These are phyloP conservation scores for Fragum fragum DNA, from an alignment of 2,888 invertebrate species.

Conservation along the genomic window DNA sequence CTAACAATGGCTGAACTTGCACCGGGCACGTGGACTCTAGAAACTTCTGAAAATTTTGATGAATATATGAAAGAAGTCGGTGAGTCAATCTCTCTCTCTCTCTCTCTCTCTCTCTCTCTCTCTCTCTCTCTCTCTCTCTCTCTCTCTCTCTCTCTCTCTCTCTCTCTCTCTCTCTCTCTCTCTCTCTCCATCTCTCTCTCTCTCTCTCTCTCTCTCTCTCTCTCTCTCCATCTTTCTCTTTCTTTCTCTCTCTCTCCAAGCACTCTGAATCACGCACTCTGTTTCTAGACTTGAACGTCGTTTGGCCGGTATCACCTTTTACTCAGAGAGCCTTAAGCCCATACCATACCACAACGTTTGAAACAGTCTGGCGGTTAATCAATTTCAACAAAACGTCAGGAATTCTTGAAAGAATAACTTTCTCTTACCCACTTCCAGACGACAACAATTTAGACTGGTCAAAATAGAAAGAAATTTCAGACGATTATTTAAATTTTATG, in stretches of 20 bases:
- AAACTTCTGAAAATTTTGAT: constrained; percentile 58
- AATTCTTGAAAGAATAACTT: too few relatives aligned
- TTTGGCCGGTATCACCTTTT: too few relatives aligned
- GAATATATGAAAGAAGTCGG: constrained; percentile 66
- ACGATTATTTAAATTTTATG: too few relatives aligned
- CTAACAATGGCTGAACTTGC: constrained; percentile 60
- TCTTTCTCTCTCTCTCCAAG: background rate
- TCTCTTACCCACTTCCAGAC: too few relatives aligned
- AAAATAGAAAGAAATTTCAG: too few relatives aligned
- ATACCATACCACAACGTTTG: too few relatives aligned
- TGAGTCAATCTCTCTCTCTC: constrained; percentile 26
- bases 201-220: background rate
- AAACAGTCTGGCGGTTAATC: too few relatives aligned
- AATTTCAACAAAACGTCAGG: too few relatives aligned
- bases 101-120: constrained; percentile 27
- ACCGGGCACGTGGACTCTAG: constrained; percentile 53
- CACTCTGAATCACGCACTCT: background rate
- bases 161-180: constrained; percentile 10
- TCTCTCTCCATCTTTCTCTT: background rate
- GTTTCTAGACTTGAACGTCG: too few relatives aligned
- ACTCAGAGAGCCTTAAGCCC: too few relatives aligned
- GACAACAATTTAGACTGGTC: too few relatives aligned
- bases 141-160: constrained; percentile 27
- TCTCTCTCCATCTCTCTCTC: background rate
- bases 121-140: constrained; percentile 33